phyloP scores from a whole-genome alignment of 2,797 vertebrate genomes.

The Lepilemur ruficaudatus region DNA sequence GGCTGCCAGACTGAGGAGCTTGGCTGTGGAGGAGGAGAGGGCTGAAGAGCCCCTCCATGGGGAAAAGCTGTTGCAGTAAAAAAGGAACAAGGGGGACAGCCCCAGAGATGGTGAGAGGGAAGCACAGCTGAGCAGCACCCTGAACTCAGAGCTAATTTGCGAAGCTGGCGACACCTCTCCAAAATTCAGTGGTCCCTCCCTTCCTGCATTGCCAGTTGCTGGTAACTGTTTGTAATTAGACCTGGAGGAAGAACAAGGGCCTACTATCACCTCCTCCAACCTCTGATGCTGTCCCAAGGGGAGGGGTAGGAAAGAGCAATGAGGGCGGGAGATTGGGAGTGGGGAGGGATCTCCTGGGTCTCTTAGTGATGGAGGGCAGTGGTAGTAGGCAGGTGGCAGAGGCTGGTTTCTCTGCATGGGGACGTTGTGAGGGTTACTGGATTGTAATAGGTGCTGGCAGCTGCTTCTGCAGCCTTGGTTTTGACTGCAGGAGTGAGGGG shows the following conservation, averaged over 20 bases:
- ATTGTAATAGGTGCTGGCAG: conserved; percentile 89
- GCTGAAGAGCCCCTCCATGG: background rate
- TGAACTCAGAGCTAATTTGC: background rate
- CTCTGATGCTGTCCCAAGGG: conserved; percentile 67
- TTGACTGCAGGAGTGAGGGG: conserved; percentile 92
- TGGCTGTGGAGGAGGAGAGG: background rate
- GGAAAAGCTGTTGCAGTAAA: background rate
- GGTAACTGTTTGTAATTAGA: conserved; percentile 50
- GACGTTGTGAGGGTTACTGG: conserved; percentile 88
- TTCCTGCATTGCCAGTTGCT: background rate
- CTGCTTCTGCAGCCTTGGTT: conserved; percentile 94
- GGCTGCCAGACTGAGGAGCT: background rate
- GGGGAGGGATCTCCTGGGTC: conserved; percentile 86
- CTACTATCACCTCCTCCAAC: conserved; percentile 30
- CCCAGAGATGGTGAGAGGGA: background rate
- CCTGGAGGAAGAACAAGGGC: conserved; percentile 44
- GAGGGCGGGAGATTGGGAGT: background rate
- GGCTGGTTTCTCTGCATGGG: conserved; percentile 96
- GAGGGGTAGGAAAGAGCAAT: conserved; percentile 58
- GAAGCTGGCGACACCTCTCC: background rate
- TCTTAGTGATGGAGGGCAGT: conserved; percentile 92
- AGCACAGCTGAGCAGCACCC: accelerated
- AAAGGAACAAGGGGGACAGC: background rate
- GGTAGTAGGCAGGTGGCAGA: conserved; percentile 85
- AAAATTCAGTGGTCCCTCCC: background rate